phyloP scores from a whole-genome alignment of 2,113 vertebrate species.

The Macrotis lagotis region DNA sequence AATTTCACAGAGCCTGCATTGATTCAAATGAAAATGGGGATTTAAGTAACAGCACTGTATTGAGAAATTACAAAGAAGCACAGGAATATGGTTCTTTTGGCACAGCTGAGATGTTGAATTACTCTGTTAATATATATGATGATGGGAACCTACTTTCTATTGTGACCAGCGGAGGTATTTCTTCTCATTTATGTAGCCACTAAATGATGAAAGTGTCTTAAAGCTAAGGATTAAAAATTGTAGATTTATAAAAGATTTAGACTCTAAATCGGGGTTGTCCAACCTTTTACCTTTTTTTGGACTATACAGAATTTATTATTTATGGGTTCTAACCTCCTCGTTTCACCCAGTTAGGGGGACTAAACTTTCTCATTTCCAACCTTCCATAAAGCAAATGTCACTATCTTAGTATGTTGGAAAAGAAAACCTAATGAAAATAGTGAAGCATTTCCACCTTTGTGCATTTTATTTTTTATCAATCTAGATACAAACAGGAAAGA shows the following conservation, averaged over 20 bases:
- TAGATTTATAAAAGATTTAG: neutral
- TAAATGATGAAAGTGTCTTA: neutral
- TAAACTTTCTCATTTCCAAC: neutral
- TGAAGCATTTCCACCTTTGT: neutral
- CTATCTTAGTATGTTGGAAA: neutral
- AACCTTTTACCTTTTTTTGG: no score
- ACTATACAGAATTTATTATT: no score
- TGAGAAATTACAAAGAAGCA: conserved; percentile 92
- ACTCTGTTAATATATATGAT: conserved; percentile 97
- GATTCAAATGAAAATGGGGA: conserved; percentile 95
- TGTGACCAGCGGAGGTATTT: conserved; percentile 96
- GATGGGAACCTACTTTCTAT: conserved; percentile 97
- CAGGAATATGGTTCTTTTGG: conserved; percentile 96
- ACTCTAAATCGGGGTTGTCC: no score
- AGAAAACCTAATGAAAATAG: neutral
- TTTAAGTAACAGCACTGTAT: conserved; percentile 87
- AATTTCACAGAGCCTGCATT: conserved; percentile 90
- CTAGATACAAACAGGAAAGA: no score
- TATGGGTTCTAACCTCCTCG: neutral
- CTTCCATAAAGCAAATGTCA: neutral
- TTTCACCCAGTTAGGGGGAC: neutral
- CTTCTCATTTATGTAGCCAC: conserved; percentile 4
- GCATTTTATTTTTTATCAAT: neutral
- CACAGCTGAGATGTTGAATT: conserved; percentile 97
- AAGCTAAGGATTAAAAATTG: neutral